phyloP scores from a whole-genome alignment of 2,113 vertebrate genomes.

The Corapipo altera region DNA sequence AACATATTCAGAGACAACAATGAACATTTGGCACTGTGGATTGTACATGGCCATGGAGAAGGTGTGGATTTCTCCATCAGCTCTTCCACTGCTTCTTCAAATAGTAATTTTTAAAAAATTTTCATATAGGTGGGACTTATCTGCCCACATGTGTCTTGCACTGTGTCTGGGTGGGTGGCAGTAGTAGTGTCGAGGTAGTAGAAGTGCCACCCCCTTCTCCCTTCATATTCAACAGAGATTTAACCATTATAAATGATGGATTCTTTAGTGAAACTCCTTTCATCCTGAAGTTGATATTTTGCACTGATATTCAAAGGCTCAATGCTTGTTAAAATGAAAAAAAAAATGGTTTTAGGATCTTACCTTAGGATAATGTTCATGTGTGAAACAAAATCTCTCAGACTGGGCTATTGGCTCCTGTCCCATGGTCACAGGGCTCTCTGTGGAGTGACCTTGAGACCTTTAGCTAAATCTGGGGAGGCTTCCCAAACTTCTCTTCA shows the following conservation, averaged over 20 bases:
- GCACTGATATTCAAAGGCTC: not conserved
- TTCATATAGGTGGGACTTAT: not conserved
- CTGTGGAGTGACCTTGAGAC: not conserved
- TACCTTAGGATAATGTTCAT: fast-evolving
- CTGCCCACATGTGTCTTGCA: fast-evolving
- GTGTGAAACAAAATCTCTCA: not conserved
- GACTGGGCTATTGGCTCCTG: not conserved
- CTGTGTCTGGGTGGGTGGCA: not conserved
- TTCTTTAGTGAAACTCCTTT: not conserved
- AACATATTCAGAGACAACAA: not conserved
- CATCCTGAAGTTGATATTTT: not conserved
- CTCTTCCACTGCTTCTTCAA: not conserved
- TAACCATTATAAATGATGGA: not conserved
- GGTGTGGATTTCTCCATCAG: not conserved
- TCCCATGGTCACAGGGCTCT: not conserved
- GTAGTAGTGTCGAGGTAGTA: fast-evolving
- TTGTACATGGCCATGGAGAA: not conserved
- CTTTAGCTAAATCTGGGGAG: not conserved
- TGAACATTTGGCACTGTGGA: not conserved
- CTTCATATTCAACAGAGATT: not conserved
- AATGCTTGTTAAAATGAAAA: not conserved
- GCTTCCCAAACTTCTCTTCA: not conserved
- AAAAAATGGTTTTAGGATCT: not conserved
- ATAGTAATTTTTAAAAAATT: fast-evolving
- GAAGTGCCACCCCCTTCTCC: not conserved